Evolutionary conservation across 2,888 invertebrate genomes (phyloP), one percentile per base, ranked within the genome.

Genomic region (Cryptocheilus praepositus): DNA sequence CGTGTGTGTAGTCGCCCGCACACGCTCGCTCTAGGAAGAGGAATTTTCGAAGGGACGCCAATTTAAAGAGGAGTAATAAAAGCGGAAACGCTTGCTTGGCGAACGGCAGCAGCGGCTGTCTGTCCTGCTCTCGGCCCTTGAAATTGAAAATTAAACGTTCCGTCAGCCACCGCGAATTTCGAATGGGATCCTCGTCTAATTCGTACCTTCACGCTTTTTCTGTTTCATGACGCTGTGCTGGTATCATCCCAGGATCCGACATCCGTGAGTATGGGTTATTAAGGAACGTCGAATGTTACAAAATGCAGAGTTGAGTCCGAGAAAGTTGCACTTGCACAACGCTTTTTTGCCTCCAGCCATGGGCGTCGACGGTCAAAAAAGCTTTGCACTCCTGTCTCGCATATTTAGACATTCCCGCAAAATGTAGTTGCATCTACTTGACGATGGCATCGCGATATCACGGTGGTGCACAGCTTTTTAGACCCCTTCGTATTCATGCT

Each of bases 261-360:
- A 73, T 88, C 88, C 82, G 88, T 88, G 81, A 88, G 88, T 88
- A 81, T 73, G 64, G 70, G 72, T 76, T 62, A 73, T 76, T 77
- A 74, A 57, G 70, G 62, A 67, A 61, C 73, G 55, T 64, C 70
- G 71, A 70, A 70, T 59, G 71, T 70, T 73, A 53, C 73, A 64
- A 73, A 75, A 71, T 77, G 72, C 61, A 55, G 56, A 62, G 64
- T 46, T 60, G 36, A 36, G 22, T 51, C 18, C 60, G 43, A n/a
- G 55, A 49, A 53, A 21, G 16, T n/a, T 56, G 44, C 28, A 36
- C 61, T 61, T 36, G 22, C 60, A 28, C 28, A 11, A 36, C 36
- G 8, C 36, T 7, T 11, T 11, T 36, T 11, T 36, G 36, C 36
- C 36, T 1, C 11, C 4, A 11, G 36, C 36, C 36, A 36, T 36